Conservation (phyloP, 2,888 invertebrate species). For the Aspidapion aeneum region DNA sequence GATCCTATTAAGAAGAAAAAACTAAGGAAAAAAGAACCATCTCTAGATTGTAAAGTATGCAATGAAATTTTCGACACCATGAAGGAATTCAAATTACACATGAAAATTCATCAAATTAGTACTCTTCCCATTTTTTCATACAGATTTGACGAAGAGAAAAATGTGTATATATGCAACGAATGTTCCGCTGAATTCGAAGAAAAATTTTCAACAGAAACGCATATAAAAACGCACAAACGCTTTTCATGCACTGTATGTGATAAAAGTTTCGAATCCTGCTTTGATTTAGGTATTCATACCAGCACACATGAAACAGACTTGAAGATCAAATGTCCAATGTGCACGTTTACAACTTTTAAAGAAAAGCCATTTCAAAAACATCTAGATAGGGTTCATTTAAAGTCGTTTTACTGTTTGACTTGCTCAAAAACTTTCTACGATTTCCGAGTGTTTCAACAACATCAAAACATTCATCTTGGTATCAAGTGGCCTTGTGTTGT, state of each 20-base stretch:
- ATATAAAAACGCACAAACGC: slow-evolving; percentile 32
- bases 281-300: slow-evolving; percentile 39
- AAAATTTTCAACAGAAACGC: slow-evolving; percentile 31
- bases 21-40: too few relatives aligned
- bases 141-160: slow-evolving; percentile 19
- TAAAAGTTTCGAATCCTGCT: slow-evolving; percentile 35
- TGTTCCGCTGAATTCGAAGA: slow-evolving; percentile 35
- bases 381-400: slow-evolving; percentile 54
- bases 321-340: slow-evolving; percentile 39
- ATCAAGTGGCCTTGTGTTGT: slow-evolving; percentile 48
- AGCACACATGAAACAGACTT: slow-evolving; percentile 37
- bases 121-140: not conserved
- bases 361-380: slow-evolving; percentile 46
- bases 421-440: slow-evolving; percentile 35
- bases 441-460: slow-evolving; percentile 19
- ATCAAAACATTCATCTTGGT: slow-evolving; percentile 35
- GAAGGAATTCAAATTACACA: not conserved
- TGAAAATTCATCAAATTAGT: not conserved
- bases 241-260: slow-evolving; percentile 47
- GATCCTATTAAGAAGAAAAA: too few relatives aligned
- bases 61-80: not conserved
- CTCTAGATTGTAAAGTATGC: not conserved
- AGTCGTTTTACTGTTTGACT: slow-evolving; percentile 36
- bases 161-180: slow-evolving; percentile 36
- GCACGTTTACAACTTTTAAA: slow-evolving; percentile 33